Evolutionary conservation across 2,888 invertebrate genomes (phyloP), one percentile per base, ranked within the genome.

Genomic region (Polietes domitor): DNA sequence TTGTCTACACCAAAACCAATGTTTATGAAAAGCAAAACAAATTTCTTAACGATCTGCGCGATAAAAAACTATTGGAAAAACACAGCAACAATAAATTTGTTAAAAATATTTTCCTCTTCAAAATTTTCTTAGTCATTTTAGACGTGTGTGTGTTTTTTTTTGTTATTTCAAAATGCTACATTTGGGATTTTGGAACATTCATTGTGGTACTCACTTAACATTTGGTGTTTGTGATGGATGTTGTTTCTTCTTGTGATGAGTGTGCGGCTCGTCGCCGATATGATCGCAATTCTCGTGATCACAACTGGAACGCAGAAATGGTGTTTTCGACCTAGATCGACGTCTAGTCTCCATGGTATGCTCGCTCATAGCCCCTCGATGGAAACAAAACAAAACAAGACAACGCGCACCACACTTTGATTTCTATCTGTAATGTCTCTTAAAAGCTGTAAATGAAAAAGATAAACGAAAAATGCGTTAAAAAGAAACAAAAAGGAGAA

Each of bases 311-410:
- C 93, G 93, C 87, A 94, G 91, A 89, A 95, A 94, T 85, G 95
- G 95, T 88, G 95, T 95, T 89, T 94, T 95, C 47, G 95, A 95
- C 87, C 95, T 94, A 88, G 95, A 95, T 92, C 95, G 94, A 91
- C 95, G 94, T 92, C 95, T 93, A 90, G 95, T 93, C 92, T 94
- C 94, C 87, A 93, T 92, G 78, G 89, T 88, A 85, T 89, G 89
- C 37, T 89, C 90, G 85, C 88, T 91, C 91, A 91, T 91, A 41
- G 78, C 77, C 65, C 74, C 37, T 17, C 26, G 24, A 43, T 53
- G 9, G 21, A 37, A 21, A 19, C 41, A 21, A 53, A 21, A 19
- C 41, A 21, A 53, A 53, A 53, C 5, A 4, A 4, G 19, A 53
- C 53, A 26, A 58, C 24, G n/a, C n/a, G 2, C 47, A 79, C 61